phyloP scores from a whole-genome alignment of 2,113 vertebrate species.

The Neomonachus schauinslandi region DNA sequence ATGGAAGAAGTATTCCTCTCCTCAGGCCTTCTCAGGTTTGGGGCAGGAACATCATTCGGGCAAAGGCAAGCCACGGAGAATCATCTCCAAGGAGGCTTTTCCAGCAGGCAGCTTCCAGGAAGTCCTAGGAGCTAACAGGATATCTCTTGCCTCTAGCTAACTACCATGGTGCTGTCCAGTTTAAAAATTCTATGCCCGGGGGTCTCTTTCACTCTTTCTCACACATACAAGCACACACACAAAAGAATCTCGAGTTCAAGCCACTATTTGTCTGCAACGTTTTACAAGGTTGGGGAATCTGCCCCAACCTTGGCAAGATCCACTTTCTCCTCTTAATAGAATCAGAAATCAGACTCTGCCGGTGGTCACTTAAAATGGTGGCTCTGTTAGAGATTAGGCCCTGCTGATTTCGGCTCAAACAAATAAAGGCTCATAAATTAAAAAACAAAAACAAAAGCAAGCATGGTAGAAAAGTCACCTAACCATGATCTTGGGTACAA shows the following conservation, averaged over 20 bases:
- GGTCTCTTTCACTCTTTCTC: constrained; percentile 46
- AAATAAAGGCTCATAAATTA: constrained; percentile 40
- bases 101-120: constrained; percentile 31
- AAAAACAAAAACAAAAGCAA: not conserved
- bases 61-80: not conserved
- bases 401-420: constrained; percentile 52
- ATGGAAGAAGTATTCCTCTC: not conserved
- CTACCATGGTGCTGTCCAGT: not conserved
- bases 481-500: not conserved
- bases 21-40: not conserved
- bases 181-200: constrained; percentile 55
- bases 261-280: constrained; percentile 28
- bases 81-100: not conserved
- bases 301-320: constrained; percentile 62
- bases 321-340: not conserved
- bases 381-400: constrained; percentile 52
- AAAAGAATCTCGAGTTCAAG: constrained; percentile 57
- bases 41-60: not conserved
- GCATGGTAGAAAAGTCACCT: not conserved
- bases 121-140: not conserved
- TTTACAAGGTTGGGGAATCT: constrained; percentile 50
- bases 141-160: constrained; percentile 44
- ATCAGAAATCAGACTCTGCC: constrained; percentile 64
- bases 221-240: constrained; percentile 27
- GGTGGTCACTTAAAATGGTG: constrained; percentile 42